Percentiles rank a stretch among this genome's conserved stretches.
Conservation (phyloP, 2,113 vertebrate species). For the Atractosteus spatula region DNA sequence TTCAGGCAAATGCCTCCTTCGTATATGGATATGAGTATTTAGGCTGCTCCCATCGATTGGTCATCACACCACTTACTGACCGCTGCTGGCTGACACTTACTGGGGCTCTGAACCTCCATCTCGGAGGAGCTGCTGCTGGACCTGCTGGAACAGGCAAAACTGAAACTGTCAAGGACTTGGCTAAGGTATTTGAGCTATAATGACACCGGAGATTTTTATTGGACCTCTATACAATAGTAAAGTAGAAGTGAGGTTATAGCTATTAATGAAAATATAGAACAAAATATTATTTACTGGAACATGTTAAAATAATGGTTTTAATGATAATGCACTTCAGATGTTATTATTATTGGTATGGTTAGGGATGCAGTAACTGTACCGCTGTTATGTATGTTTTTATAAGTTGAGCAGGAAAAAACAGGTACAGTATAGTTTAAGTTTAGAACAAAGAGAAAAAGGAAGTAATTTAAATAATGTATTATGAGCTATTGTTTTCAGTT, state of each 20-base stretch:
- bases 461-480: too few relatives aligned
- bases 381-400: too few relatives aligned
- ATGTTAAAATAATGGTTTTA: too few relatives aligned
- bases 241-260: not conserved
- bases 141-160: slow-evolving; percentile 60
- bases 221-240: not conserved
- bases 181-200: slow-evolving; percentile 44
- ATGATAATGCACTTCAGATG: too few relatives aligned
- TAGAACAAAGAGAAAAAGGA: too few relatives aligned
- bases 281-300: too few relatives aligned
- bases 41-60: slow-evolving; percentile 56
- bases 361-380: too few relatives aligned
- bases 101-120: slow-evolving; percentile 46
- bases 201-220: not conserved
- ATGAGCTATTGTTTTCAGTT: too few relatives aligned
- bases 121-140: slow-evolving; percentile 55
- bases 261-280: too few relatives aligned
- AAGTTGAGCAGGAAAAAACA: too few relatives aligned
- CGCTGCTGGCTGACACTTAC: slow-evolving; percentile 61
- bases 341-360: too few relatives aligned
- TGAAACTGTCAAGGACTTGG: slow-evolving; percentile 56
- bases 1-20: slow-evolving; percentile 52
- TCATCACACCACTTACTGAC: slow-evolving; percentile 60
- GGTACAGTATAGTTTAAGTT: too few relatives aligned
- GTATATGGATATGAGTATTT: slow-evolving; percentile 63